A percentile compares a stretch with the other conserved stretches of the same genome.
phyloP scores from a whole-genome alignment of 2,888 invertebrate species.

The Podabrus alpinus region DNA sequence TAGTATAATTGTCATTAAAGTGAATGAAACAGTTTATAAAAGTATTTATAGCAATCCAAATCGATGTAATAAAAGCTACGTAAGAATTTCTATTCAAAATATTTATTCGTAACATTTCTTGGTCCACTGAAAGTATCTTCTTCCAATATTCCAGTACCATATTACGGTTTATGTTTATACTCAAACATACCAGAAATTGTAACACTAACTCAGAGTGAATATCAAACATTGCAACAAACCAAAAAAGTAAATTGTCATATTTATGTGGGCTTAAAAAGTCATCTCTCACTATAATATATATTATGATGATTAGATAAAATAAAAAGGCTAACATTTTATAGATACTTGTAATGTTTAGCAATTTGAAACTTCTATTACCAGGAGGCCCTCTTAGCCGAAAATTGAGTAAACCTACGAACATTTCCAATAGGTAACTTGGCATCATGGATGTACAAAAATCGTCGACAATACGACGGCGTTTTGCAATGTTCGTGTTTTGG shows the following conservation, averaged over 20 bases:
- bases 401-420: neutral
- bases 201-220: neutral
- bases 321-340: neutral
- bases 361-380: neutral
- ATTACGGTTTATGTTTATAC: neutral
- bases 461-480: neutral
- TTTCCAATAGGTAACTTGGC: neutral
- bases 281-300: neutral
- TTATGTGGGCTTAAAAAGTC: neutral
- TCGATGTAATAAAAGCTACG: neutral
- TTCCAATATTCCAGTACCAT: neutral
- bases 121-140: neutral
- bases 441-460: neutral
- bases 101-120: neutral
- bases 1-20: neutral
- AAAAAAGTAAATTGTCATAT: neutral
- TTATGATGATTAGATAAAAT: neutral
- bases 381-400: neutral
- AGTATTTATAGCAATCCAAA: neutral
- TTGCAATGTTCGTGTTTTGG: neutral
- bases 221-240: neutral
- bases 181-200: neutral
- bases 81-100: neutral
- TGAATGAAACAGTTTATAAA: neutral
- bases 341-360: neutral